A percentile compares a stretch with the other conserved stretches of the same genome.
Evolutionary conservation across 2,113 vertebrate genomes (phyloP).

Genomic region (Mesocricetus auratus): DNA sequence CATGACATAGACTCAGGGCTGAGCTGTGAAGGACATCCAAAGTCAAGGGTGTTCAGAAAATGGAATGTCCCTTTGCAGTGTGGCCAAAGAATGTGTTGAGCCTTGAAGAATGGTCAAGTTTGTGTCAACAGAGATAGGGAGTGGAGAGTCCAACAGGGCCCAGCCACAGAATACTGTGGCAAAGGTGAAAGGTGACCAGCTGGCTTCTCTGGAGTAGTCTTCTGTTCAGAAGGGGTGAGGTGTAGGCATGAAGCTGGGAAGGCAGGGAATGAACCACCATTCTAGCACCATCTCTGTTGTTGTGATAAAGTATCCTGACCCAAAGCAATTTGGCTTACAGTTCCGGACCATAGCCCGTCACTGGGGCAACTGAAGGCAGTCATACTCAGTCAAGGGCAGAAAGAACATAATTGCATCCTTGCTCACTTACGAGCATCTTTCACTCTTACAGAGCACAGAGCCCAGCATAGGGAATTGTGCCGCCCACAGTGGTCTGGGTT

Average conservation of each 20-base stretch:
- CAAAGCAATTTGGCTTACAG: background rate
- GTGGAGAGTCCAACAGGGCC: background rate
- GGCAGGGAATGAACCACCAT: background rate
- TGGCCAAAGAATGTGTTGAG: background rate
- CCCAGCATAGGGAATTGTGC: background rate
- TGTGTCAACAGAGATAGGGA: background rate
- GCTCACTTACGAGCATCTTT: background rate
- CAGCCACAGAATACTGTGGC: background rate
- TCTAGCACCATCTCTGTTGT: background rate
- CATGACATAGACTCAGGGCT: no score
- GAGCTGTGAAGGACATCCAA: fast-evolving
- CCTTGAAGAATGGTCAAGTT: background rate
- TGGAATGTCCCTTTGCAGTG: fast-evolving
- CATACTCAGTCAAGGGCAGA: background rate
- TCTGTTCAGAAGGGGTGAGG: background rate
- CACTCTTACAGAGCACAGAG: background rate
- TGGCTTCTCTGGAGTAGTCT: background rate
- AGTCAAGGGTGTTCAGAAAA: background rate
- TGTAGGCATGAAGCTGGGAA: background rate
- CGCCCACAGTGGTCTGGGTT: background rate
- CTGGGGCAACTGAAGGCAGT: background rate
- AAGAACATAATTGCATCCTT: background rate
- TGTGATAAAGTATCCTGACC: background rate
- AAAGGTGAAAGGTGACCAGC: background rate
- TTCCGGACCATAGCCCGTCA: no score